A percentile compares a stretch with the other conserved stretches of the same genome.
phyloP scores from a whole-genome alignment of 2,113 vertebrate species.

The Nettapus auritus region DNA sequence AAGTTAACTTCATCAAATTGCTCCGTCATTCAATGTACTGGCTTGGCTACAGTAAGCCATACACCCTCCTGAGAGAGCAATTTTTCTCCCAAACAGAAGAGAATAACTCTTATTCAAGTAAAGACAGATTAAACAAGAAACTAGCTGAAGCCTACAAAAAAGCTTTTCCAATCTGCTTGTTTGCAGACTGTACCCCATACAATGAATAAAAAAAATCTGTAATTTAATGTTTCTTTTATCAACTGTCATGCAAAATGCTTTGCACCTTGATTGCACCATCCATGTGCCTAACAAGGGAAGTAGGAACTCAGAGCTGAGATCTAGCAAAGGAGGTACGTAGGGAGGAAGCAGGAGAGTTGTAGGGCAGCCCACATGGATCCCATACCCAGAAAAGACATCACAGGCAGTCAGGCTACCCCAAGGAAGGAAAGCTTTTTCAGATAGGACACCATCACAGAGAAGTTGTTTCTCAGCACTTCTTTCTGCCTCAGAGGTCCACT shows the following conservation, averaged over 20 bases:
- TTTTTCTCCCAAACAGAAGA: neutral
- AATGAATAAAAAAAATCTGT: rapidly evolving
- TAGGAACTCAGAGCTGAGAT: neutral
- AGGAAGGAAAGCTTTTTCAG: neutral
- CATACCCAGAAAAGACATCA: rapidly evolving
- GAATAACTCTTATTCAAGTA: neutral
- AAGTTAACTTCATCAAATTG: neutral
- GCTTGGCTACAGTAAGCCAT: neutral
- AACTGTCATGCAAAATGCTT: rapidly evolving
- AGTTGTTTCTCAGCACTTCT: neutral
- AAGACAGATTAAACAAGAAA: neutral
- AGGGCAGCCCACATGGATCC: rapidly evolving
- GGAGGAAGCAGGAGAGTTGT: rapidly evolving
- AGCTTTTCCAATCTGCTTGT: too few species aligned
- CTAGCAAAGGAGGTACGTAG: rapidly evolving
- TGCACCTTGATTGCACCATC: rapidly evolving
- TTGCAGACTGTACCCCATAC: neutral
- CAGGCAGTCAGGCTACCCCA: neutral
- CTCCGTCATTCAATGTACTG: neutral
- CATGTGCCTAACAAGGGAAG: rapidly evolving
- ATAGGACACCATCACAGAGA: neutral
- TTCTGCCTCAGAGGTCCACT: neutral
- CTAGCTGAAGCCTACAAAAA: neutral
- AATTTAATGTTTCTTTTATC: neutral
- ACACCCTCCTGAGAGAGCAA: neutral